phyloP scores from a whole-genome alignment of 1,140 invertebrate genomes.

The Ericerus pela region DNA sequence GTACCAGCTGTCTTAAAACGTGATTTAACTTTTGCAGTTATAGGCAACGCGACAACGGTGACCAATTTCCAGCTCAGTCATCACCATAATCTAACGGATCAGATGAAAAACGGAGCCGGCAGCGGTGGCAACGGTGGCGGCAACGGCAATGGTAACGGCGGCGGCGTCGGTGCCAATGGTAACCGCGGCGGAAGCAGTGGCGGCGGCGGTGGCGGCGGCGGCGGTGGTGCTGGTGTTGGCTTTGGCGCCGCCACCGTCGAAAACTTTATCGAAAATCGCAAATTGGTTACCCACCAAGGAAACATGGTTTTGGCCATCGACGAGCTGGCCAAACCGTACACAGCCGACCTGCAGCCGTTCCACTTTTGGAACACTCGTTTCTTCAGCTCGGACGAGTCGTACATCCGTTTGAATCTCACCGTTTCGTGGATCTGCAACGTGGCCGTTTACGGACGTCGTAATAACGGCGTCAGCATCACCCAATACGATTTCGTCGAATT shows the following conservation, averaged over 20 bases:
- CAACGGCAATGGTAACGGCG: too few species aligned
- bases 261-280: constrained; percentile 35
- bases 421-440: constrained; percentile 80
- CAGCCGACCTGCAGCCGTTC: constrained; percentile 65
- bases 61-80: too few species aligned
- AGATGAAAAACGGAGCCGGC: too few species aligned
- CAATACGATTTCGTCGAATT: constrained; percentile 92
- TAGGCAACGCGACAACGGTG: too few species aligned
- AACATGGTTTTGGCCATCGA: constrained; percentile 50
- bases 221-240: constrained; percentile 4
- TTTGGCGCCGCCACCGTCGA: constrained; percentile 18
- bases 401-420: constrained; percentile 75
- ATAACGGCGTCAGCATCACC: constrained; percentile 82
- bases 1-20: too few species aligned
- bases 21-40: too few species aligned
- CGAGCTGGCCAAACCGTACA: constrained; percentile 64
- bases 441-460: constrained; percentile 80
- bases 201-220: constrained; percentile 9
- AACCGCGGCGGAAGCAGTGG: constrained; percentile 30
- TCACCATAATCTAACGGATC: too few species aligned
- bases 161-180: constrained; percentile 36
- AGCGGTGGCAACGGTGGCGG: too few species aligned
- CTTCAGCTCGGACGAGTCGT: constrained; percentile 70
- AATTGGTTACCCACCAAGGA: constrained; percentile 27
- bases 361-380: constrained; percentile 86